Conservation (phyloP, 2,888 invertebrate genomes). For the Cryptocephalus primarius region DNA sequence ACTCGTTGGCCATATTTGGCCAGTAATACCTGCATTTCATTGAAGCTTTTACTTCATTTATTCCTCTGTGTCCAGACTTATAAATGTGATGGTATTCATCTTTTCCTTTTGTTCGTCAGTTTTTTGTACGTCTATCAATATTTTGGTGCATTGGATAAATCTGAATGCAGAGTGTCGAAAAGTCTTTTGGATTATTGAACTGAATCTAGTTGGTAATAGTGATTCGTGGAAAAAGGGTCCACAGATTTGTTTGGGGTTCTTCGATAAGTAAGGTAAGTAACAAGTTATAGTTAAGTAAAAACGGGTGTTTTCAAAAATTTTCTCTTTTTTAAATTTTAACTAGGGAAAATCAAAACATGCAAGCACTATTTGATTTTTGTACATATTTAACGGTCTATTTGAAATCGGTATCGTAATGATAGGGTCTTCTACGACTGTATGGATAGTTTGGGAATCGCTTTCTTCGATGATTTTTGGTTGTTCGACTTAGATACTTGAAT, state of each 20-base stretch:
- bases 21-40: constrained; percentile 3
- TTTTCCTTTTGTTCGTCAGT: neutral
- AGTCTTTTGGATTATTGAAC: neutral
- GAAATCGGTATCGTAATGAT: no score
- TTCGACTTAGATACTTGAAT: neutral
- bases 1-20: constrained; percentile 6
- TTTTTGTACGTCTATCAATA: neutral
- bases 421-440: no score
- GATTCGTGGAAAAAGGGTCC: neutral
- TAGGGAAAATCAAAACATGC: no score
- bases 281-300: no score
- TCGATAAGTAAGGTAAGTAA: no score
- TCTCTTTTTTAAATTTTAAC: no score
- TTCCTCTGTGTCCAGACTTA: constrained; percentile 1
- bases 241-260: neutral
- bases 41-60: constrained; percentile 1
- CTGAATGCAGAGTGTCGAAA: neutral
- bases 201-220: neutral
- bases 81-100: neutral
- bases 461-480: neutral
- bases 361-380: no score
- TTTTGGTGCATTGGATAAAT: neutral
- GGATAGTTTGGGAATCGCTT: no score
- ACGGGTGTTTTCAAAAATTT: no score
- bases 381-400: no score